phyloP scores from a whole-genome alignment of 2,797 vertebrate genomes.

The Anas bernieri region DNA sequence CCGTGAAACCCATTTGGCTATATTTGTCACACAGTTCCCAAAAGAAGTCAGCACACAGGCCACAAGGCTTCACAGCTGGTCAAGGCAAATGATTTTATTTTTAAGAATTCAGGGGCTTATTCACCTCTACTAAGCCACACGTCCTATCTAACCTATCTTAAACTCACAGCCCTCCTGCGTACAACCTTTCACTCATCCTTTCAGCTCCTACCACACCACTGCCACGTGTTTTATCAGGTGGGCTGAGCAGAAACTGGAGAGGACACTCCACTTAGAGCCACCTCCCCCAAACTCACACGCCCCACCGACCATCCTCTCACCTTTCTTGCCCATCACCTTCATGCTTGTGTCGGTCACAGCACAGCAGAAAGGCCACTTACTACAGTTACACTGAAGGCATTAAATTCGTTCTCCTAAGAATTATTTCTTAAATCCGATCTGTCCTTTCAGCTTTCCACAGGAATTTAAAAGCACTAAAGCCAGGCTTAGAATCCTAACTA shows the following conservation, averaged over 20 bases:
- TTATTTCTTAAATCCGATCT: neutral
- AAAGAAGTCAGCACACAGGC: neutral
- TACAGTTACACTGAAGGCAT: neutral
- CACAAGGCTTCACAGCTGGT: neutral
- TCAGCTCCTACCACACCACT: neutral
- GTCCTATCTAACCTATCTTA: too few species aligned
- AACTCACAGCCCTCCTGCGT: neutral
- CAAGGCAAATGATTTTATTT: too few species aligned
- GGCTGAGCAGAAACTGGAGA: neutral
- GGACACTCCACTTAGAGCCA: neutral
- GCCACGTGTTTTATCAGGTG: neutral
- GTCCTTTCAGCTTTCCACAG: neutral
- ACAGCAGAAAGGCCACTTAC: neutral
- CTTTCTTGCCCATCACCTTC: neutral
- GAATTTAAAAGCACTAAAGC: neutral
- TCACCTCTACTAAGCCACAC: too few species aligned
- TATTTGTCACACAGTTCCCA: neutral
- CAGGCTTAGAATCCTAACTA: neutral
- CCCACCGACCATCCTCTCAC: neutral
- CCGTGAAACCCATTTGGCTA: neutral
- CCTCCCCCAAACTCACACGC: neutral
- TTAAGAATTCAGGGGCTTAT: too few species aligned
- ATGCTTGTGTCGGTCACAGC: neutral
- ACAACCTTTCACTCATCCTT: neutral
- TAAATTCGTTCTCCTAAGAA: neutral